phyloP scores from a whole-genome alignment of 2,797 vertebrate genomes.

The Oryzias sinensis region DNA sequence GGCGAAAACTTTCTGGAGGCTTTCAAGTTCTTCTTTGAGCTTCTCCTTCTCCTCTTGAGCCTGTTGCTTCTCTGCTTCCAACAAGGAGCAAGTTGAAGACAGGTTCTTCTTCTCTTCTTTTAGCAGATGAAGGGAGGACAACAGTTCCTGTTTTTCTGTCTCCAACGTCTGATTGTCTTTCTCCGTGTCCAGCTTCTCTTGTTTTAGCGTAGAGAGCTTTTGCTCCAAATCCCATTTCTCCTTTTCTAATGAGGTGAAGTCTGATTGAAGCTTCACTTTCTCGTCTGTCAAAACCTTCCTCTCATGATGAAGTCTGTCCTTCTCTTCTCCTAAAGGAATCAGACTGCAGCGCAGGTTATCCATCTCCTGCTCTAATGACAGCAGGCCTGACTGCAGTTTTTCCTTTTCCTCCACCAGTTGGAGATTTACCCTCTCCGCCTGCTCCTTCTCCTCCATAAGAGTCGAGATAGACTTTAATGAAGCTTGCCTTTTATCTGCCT shows the following conservation, averaged over 20 bases:
- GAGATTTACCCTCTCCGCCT: constrained; percentile 23
- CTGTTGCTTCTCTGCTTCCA: constrained; percentile 52
- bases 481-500: constrained; percentile 23
- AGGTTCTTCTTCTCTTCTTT: constrained; percentile 48
- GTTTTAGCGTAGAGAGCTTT: constrained; percentile 25
- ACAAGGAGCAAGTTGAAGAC: constrained; percentile 25
- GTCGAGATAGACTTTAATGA: constrained; percentile 45
- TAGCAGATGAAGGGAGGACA: constrained; percentile 31
- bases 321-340: constrained; percentile 34
- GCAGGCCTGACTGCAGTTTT: constrained; percentile 21
- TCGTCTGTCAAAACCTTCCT: constrained; percentile 13
- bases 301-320: constrained; percentile 31
- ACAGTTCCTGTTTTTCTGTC: constrained; percentile 35
- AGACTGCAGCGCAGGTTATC: constrained; percentile 37
- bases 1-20: constrained; percentile 37
- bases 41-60: constrained; percentile 35
- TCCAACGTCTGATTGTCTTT: constrained; percentile 44
- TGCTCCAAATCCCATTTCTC: constrained; percentile 42
- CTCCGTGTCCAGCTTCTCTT: constrained; percentile 35
- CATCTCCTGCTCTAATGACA: constrained; percentile 36
- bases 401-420: constrained; percentile 44
- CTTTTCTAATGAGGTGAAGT: constrained; percentile 29
- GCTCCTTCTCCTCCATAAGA: constrained; percentile 41
- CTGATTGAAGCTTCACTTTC: constrained; percentile 32
- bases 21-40: constrained; percentile 30